Base-by-base conservation (phyloP, 2,888 invertebrate genomes). In the Tetropium fuscum region DNA sequence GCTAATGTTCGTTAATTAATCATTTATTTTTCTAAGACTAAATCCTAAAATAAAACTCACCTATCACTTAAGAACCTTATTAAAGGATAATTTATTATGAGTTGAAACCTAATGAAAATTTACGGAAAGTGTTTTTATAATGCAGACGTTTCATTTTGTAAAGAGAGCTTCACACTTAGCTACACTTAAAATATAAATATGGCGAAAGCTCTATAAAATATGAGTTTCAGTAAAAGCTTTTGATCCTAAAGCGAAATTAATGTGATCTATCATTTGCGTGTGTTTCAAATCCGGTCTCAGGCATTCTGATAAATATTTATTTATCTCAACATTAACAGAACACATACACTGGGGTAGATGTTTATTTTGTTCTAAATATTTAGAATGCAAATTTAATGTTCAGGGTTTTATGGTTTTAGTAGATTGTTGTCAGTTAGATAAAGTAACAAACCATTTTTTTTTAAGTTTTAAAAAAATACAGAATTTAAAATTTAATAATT, bases 161-260 rank as follows among this genome's bases (percentile, higher is more conserved):
- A 27, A 16, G 15, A 30, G 27, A 8, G 2, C 10, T 11, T 6
- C 18, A 44, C 16, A 15, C 30, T 44, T 44, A 41, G 6, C 18
- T 41, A 44, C 44, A 16, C 25, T 4, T 13, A 13, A 27, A 44
- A 16, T 4, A 10, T 30, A 27, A 27, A 10, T 27, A 27, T 20
- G 2, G 22, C 27, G 15, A 25, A 44, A 25, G 43, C 16, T 43
- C 5, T 16, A 16, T n/a, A 18, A 3, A n/a, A 18, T 44, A 44
- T 44, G 44, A n/a, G 10, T 19, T 13, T 27, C 15, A 19, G 25
- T 44, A 44, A 30, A 25, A 27, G 16, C 15, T 25, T 27, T 18
- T 44, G 44, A 27, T 30, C 16, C 16, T n/a, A n/a, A 18, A 44
- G 18, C 16, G 27, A 44, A 44, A 8, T n/a, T 3, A 18, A 25